Base-by-base conservation (phyloP, 2,888 invertebrate genomes). In the Mamestra brassicae region DNA sequence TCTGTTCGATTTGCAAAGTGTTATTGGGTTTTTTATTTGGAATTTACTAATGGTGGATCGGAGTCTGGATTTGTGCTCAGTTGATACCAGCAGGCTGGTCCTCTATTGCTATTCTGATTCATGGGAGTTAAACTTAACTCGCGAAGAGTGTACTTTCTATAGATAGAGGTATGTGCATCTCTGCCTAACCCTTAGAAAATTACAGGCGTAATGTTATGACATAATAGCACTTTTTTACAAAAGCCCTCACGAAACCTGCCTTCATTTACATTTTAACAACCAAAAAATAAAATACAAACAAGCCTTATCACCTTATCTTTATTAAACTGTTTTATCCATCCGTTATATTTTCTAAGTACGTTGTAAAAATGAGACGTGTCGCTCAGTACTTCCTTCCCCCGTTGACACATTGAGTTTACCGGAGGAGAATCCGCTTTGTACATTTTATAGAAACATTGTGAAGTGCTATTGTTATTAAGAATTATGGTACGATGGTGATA, bases 291-390 rank as follows among this genome's bases (percentile, higher is more conserved):
- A 76, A 66, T 4, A 55, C 47, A 50, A 45, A 47, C 15, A 58
- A 54, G 6, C 67, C 13, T 68, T 26, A 45, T 52, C 26, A 65
- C 61, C 57, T 73, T 78, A 70, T 77, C 74, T 86, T 71, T 71
- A 57, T 71, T 71, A 57, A 73, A 68, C 75, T 66, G 50, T 78
- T 38, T 76, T 71, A 75, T 67, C 47, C 76, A 62, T 11, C 65
- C 45, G 42, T 61, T 76, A 62, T 76, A 76, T 63, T 71, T 70
- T 55, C 7, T 69, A 80, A 82, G 74, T 58, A 69, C 61, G 74
- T 74, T 76, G 67, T 87, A 82, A 87, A 87, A 80, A 80, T 78
- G 63, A 79, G 78, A 85, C 79, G 87, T 78, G 77, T 75, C 61
- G 34, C 7, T 52, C 47, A 10, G 10, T 17, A 36, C 55, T 47